A percentile compares a stretch with the other conserved stretches of the same genome.
phyloP scores from a whole-genome alignment of 2,113 vertebrate genomes.

The Plestiodon gilberti region DNA sequence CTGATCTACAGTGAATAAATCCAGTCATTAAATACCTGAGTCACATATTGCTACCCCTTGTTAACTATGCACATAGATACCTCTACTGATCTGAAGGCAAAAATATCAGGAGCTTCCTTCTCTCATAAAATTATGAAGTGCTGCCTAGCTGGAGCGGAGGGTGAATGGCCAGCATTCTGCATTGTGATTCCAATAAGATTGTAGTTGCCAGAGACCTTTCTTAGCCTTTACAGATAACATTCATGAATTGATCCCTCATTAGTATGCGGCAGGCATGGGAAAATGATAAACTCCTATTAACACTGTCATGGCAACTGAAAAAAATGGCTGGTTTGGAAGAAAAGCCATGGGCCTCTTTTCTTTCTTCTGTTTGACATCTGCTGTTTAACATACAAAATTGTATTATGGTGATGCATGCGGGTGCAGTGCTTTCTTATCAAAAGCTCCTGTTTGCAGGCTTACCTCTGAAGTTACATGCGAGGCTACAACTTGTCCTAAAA shows the following conservation, averaged over 20 bases:
- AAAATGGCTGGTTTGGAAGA: conserved; percentile 86
- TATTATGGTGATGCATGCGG: conserved; percentile 74
- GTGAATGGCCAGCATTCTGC: not conserved
- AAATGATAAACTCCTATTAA: conserved; percentile 88
- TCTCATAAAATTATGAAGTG: not conserved
- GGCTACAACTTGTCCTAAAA: conserved; percentile 41
- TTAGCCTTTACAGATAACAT: conserved; percentile 72
- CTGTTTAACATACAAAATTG: conserved; percentile 88
- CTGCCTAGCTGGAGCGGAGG: not conserved
- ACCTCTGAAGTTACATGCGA: conserved; percentile 37
- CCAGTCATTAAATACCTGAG: not conserved
- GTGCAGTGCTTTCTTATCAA: conserved; percentile 18
- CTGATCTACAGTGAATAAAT: not conserved
- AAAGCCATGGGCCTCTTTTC: conserved; percentile 79
- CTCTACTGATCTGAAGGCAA: not conserved
- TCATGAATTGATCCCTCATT: conserved; percentile 74
- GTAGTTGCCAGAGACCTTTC: conserved; percentile 52
- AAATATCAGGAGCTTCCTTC: conserved; percentile 1
- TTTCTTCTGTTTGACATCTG: conserved; percentile 93
- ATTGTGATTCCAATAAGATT: not conserved
- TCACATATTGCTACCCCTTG: not conserved
- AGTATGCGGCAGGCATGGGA: conserved; percentile 81
- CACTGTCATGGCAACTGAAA: conserved; percentile 90
- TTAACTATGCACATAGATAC: not conserved
- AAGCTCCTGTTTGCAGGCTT: conserved; percentile 49